Percentiles rank a stretch among this genome's conserved stretches.
These are phyloP conservation scores for Oreonectes daqikongensis DNA, from an alignment of 2,797 vertebrate genomes.

Conservation along the genomic window DNA sequence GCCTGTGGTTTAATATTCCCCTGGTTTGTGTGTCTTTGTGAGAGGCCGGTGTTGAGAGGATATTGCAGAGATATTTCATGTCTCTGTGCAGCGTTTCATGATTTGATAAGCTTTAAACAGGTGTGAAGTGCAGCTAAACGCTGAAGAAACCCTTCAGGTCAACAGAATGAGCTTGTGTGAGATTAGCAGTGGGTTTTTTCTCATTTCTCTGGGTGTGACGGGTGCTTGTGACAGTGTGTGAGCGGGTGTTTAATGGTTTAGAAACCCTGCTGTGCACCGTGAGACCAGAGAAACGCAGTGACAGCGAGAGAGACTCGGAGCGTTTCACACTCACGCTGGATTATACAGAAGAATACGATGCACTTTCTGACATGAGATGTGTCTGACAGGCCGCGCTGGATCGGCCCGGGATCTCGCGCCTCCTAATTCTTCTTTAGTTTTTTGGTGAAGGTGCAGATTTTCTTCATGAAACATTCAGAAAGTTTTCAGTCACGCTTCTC, in stretches of 20 bases:
- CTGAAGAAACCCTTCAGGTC: background rate
- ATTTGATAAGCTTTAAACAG: conserved; percentile 47
- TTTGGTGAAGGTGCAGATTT: conserved; percentile 26
- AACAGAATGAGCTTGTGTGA: conserved; percentile 32
- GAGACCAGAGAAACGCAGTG: conserved; percentile 22
- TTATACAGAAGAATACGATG: background rate
- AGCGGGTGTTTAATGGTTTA: conserved; percentile 71
- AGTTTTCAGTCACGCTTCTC: background rate
- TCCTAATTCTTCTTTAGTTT: conserved; percentile 17
- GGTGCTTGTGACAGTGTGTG: conserved; percentile 61
- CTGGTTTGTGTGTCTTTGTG: conserved; percentile 43
- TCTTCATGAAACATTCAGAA: conserved; percentile 28
- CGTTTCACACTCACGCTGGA: conserved; percentile 16
- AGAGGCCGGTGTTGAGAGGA: conserved; percentile 32
- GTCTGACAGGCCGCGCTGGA: conserved; percentile 22
- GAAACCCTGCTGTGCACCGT: conserved; percentile 58
- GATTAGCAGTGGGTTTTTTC: conserved; percentile 34
- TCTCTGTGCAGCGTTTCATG: background rate
- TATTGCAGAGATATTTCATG: conserved; percentile 56
- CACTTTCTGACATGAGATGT: background rate
- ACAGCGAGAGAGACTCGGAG: conserved; percentile 31
- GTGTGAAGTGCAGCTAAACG: conserved; percentile 26
- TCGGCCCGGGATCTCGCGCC: background rate
- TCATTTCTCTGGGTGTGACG: conserved; percentile 49
- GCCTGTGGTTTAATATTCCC: conserved; percentile 23